A percentile compares a stretch with the other conserved stretches of the same genome.
Conservation (phyloP, 2,113 vertebrate genomes). For the Cebidichthys violaceus region DNA sequence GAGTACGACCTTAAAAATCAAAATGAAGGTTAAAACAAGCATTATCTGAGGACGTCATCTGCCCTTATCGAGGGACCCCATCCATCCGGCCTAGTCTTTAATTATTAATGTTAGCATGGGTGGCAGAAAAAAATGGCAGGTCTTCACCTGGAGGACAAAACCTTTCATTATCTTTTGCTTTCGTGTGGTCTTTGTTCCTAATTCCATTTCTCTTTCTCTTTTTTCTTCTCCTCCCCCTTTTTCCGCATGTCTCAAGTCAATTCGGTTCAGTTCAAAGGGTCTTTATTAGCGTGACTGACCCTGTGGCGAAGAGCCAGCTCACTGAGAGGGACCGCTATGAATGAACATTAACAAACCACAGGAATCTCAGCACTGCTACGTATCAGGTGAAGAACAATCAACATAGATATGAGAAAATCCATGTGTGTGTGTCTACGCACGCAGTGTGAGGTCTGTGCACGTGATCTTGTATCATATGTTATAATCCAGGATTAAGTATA, state of each 20-base stretch:
- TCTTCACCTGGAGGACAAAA: constrained; percentile 69
- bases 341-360: constrained; percentile 68
- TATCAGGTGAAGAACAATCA: constrained; percentile 62
- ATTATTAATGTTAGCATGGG: constrained; percentile 56
- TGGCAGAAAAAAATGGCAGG: constrained; percentile 34
- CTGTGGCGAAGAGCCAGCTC: constrained; percentile 67
- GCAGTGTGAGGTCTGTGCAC: neutral
- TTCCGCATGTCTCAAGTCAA: constrained; percentile 67
- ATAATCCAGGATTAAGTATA: constrained; percentile 58
- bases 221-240: constrained; percentile 54
- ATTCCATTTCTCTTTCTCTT: constrained; percentile 60
- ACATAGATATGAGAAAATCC: constrained; percentile 10
- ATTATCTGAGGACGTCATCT: constrained; percentile 53
- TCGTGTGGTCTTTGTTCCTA: constrained; percentile 63
- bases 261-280: constrained; percentile 77
- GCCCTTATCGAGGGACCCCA: constrained; percentile 29
- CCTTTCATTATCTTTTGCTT: constrained; percentile 66
- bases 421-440: neutral
- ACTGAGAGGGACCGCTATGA: constrained; percentile 61
- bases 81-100: constrained; percentile 40
- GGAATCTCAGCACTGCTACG: constrained; percentile 58
- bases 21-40: constrained; percentile 61
- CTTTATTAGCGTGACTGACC: constrained; percentile 77
- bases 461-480: constrained; percentile 39
- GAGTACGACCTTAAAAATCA: constrained; percentile 58